Evolutionary conservation across 2,797 vertebrate genomes (phyloP).

Genomic region (Eulemur rubriventer): DNA sequence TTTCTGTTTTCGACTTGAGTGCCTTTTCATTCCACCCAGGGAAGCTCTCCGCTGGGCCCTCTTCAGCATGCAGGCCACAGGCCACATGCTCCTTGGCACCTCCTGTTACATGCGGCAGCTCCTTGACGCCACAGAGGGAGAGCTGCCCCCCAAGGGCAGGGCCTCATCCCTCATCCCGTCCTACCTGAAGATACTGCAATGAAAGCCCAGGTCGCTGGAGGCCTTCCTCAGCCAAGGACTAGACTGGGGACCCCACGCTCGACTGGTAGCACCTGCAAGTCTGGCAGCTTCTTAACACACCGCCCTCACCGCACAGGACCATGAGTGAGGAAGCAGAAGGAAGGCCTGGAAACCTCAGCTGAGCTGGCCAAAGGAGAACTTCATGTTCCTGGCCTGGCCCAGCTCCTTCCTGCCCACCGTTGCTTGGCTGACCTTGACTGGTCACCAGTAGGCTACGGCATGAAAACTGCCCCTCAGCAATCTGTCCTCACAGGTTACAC

Average conservation of each 20-base stretch:
- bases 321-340: background rate
- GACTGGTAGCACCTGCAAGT: background rate
- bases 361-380: background rate
- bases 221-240: background rate
- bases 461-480: background rate
- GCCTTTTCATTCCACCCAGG: slow-evolving; percentile 81
- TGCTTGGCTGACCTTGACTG: background rate
- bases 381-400: background rate
- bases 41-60: slow-evolving; percentile 93
- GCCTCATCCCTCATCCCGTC: background rate
- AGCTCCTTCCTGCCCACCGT: background rate
- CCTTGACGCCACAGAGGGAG: slow-evolving; percentile 89
- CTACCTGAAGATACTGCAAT: slow-evolving; percentile 79
- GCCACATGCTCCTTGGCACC: slow-evolving; percentile 94
- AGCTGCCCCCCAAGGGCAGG: slow-evolving; percentile 52
- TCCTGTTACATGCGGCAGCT: slow-evolving; percentile 95
- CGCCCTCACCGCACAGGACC: background rate
- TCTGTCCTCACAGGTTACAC: background rate
- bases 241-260: background rate
- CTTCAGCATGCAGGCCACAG: slow-evolving; percentile 94
- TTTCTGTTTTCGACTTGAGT: background rate
- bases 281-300: background rate
- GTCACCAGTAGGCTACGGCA: background rate
- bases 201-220: slow-evolving; percentile 19
- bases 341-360: background rate